These are phyloP conservation scores for Morus bassanus DNA, from an alignment of 2,797 vertebrate genomes.

Conservation along the genomic window DNA sequence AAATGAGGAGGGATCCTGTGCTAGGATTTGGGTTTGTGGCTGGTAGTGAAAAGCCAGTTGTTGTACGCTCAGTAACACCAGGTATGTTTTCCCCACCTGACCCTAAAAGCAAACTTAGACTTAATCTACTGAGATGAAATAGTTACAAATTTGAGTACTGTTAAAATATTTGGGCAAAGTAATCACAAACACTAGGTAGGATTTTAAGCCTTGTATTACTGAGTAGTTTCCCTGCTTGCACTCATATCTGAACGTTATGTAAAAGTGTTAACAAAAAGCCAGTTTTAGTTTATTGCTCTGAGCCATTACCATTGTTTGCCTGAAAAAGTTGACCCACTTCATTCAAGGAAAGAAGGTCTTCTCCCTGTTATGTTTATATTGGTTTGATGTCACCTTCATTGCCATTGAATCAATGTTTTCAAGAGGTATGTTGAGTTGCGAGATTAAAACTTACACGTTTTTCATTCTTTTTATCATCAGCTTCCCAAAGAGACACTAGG, in stretches of 20 bases:
- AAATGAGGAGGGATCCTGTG: conserved; percentile 98
- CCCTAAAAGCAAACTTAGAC: not conserved
- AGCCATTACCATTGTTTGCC: not conserved
- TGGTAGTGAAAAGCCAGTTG: conserved; percentile 98
- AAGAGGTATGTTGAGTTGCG: not conserved
- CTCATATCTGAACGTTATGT: not conserved
- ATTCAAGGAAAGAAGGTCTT: not conserved
- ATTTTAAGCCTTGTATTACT: not conserved
- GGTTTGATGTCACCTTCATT: conserved; percentile 49
- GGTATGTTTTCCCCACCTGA: conserved; percentile 75
- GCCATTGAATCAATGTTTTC: conserved; percentile 1
- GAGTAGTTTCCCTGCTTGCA: not conserved
- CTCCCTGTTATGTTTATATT: not conserved
- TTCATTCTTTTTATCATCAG: not conserved
- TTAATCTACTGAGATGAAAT: not conserved
- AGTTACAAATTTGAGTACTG: not conserved
- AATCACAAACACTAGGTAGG: not conserved
- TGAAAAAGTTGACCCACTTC: not conserved
- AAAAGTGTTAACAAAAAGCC: not conserved
- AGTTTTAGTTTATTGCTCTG: not conserved
- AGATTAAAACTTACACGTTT: not conserved
- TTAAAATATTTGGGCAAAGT: not conserved
- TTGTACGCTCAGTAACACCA: conserved; percentile 98
- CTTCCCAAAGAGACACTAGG: not conserved
- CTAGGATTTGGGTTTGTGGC: conserved; percentile 98